phyloP scores from a whole-genome alignment of 2,113 vertebrate species.

The Hypomesus transpacificus region DNA sequence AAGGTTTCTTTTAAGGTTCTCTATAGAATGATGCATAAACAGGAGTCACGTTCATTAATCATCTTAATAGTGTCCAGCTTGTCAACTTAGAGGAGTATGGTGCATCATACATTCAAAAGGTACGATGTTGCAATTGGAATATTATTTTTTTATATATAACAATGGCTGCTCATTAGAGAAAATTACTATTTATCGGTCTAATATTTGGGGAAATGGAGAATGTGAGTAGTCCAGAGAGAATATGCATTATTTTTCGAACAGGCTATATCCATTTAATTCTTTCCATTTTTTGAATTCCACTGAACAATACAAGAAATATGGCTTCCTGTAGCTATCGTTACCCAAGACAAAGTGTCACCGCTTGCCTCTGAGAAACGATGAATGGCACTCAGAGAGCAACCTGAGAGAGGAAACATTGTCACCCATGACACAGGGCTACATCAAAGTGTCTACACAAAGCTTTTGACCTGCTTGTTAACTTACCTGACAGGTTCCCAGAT shows the following conservation, averaged over 20 bases:
- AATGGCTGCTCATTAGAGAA: too few species aligned
- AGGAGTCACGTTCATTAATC: constrained; percentile 44
- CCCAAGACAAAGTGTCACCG: constrained; percentile 41
- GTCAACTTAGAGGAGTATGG: constrained; percentile 20
- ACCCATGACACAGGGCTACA: constrained; percentile 59
- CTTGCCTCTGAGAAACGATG: constrained; percentile 41
- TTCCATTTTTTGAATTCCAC: too few species aligned
- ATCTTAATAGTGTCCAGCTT: constrained; percentile 38
- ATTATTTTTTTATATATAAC: not conserved
- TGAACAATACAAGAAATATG: not conserved
- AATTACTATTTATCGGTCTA: not conserved
- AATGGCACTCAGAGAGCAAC: constrained; percentile 52
- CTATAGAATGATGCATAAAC: constrained; percentile 40
- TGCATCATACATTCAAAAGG: constrained; percentile 18
- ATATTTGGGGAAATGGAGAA: not conserved
- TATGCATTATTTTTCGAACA: not conserved
- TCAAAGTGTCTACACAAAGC: constrained; percentile 64
- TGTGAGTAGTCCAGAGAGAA: not conserved
- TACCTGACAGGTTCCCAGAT: constrained; percentile 69
- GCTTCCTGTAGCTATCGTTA: constrained; percentile 23
- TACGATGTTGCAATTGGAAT: not conserved
- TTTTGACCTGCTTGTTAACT: constrained; percentile 56
- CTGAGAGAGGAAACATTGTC: constrained; percentile 51
- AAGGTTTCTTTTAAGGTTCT: constrained; percentile 50
- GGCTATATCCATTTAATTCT: too few species aligned